Evolutionary conservation across 2,888 invertebrate species (phyloP), one percentile per base, ranked within the genome.

Genomic region (Chloroclysta siterata): DNA sequence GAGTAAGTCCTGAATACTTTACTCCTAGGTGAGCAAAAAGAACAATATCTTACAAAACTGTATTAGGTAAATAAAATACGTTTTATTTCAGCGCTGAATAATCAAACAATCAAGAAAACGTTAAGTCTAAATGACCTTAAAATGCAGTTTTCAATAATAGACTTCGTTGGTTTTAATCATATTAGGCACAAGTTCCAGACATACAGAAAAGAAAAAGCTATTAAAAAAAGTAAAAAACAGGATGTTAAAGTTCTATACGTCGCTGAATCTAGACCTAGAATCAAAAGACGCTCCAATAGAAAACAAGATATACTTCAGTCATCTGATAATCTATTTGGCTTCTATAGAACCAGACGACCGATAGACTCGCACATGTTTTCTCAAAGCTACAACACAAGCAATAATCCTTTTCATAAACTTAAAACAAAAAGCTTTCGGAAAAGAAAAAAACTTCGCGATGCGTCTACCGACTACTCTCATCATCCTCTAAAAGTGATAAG

Each of bases 281-380:
- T 7, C 7, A 55, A 28, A 46, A 57, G 52, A 52, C 56, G 46
- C 51, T 51, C 10, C 11, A 5, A 17, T 28, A 57, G 22, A 47
- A 53, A 41, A 41, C 39, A 10, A 33, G 51, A 44, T n/a, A 13
- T 10, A 8, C 50, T 36, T 10, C 57, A 50, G 28, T 47, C 69
- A 53, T 50, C 67, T 1, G 68, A 63, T 44, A 72, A 79, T 17
- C 53, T 72, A 6, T 76, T 73, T 47, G 72, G 75, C 33, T 76
- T 76, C 29, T 70, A 68, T 22, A 72, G 65, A 57, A 73, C 52
- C 29, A 69, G 66, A 53, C 58, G 61, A 51, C 15, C 42, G 10
- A 11, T 57, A 3, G 60, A 66, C 53, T 66, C 65, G 29, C 48
- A 63, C 63, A 41, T 68, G 5, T 60, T 64, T 59, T 54, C 66